phyloP scores from a whole-genome alignment of 2,888 invertebrate species.

The Archips xylosteana region DNA sequence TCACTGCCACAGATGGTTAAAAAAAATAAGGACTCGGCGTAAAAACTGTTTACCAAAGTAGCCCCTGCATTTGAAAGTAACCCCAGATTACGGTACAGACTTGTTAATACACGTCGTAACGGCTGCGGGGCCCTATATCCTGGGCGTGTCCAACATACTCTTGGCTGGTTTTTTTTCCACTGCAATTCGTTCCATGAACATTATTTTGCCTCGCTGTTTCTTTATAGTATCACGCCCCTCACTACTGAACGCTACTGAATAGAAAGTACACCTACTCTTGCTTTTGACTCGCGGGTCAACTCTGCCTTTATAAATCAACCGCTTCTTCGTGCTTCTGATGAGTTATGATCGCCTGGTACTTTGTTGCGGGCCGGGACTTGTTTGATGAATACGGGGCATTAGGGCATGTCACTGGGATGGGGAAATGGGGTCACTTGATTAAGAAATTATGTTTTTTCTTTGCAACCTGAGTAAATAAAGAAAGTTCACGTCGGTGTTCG shows the following conservation, averaged over 20 bases:
- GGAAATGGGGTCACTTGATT: neutral
- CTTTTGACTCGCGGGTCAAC: slow-evolving; percentile 46
- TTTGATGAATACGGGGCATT: slow-evolving; percentile 2
- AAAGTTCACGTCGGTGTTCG: too few relatives aligned
- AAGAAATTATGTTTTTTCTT: neutral
- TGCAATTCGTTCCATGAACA: too few relatives aligned
- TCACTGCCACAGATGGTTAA: too few relatives aligned
- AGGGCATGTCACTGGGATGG: neutral
- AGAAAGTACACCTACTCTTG: slow-evolving; percentile 48
- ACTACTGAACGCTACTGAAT: slow-evolving; percentile 49
- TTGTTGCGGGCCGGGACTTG: slow-evolving; percentile 14
- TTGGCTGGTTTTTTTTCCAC: too few relatives aligned
- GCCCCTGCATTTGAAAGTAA: too few relatives aligned
- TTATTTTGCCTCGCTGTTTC: neutral
- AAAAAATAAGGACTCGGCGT: too few relatives aligned
- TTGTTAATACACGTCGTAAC: too few relatives aligned
- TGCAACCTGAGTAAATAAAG: too few relatives aligned
- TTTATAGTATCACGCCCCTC: slow-evolving; percentile 12
- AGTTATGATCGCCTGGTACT: slow-evolving; percentile 30
- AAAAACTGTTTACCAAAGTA: too few relatives aligned
- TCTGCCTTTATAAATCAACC: slow-evolving; percentile 48
- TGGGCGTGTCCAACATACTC: too few relatives aligned
- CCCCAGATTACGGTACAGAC: too few relatives aligned
- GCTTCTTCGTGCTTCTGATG: slow-evolving; percentile 36
- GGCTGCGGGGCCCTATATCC: neutral